Conservation (phyloP, 2,113 vertebrate species). For the Falco punctatus region DNA sequence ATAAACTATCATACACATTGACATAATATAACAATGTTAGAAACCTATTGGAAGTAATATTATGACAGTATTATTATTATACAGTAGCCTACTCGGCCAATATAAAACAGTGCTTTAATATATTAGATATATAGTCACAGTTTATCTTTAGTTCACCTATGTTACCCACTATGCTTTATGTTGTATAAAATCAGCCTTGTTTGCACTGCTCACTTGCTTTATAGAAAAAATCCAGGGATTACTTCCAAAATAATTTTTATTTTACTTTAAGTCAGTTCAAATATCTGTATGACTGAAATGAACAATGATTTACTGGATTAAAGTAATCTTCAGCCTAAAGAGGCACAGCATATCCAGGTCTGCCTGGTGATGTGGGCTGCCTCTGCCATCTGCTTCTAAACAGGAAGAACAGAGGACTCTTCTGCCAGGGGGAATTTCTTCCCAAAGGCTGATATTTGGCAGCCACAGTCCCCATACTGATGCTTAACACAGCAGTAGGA, state of each 20-base stretch:
- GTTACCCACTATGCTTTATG: neutral
- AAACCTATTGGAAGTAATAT: neutral
- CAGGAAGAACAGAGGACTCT: neutral
- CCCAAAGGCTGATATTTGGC: neutral
- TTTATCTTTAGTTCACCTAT: neutral
- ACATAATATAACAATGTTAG: neutral
- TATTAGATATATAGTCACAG: neutral
- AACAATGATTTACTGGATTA: neutral
- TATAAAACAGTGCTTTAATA: neutral
- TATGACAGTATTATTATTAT: neutral
- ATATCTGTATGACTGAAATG: neutral
- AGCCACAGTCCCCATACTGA: neutral
- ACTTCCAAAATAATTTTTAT: neutral
- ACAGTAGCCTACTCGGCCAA: neutral
- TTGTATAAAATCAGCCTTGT: neutral
- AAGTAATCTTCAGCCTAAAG: neutral
- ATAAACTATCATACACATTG: neutral
- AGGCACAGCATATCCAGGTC: neutral
- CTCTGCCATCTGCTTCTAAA: constrained; percentile 17
- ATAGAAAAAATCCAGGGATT: neutral
- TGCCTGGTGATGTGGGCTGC: neutral
- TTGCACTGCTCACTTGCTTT: neutral
- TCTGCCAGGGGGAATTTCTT: constrained; percentile 37
- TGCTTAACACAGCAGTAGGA: neutral
- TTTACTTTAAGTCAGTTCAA: neutral